Conservation (phyloP, 2,113 vertebrate genomes). For the Labeo catla region DNA sequence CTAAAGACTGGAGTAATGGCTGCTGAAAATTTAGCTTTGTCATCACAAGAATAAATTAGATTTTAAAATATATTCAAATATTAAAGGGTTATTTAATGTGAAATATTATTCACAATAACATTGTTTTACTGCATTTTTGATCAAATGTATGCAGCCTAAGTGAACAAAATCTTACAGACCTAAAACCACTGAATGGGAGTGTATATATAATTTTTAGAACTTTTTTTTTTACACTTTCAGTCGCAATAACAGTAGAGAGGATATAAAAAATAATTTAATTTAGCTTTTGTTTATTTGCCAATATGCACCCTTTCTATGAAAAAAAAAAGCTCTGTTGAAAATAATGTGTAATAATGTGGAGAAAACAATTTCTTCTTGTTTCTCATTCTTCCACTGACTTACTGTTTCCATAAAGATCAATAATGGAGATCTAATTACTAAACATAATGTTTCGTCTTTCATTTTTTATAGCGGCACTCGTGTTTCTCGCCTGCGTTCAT, state of each 20-base stretch:
- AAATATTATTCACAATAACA: too few species aligned
- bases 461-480: slow-evolving; percentile 57
- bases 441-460: slow-evolving; percentile 58
- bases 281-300: background rate
- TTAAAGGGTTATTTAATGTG: background rate
- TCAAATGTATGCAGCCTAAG: background rate
- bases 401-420: slow-evolving; percentile 55
- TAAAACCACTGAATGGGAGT: background rate
- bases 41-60: background rate
- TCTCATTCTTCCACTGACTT: slow-evolving; percentile 49
- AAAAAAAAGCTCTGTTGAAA: background rate
- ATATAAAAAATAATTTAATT: background rate
- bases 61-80: background rate
- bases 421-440: slow-evolving; percentile 65
- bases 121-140: background rate
- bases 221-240: background rate
- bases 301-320: background rate
- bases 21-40: background rate
- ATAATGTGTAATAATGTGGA: slow-evolving; percentile 22
- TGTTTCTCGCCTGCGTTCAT: slow-evolving; percentile 57
- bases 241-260: background rate
- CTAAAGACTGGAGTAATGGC: background rate
- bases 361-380: slow-evolving; percentile 43
- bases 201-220: background rate
- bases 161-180: background rate